Evolutionary conservation across 1,140 invertebrate genomes (phyloP).

Genomic region (Helicoverpa armigera): DNA sequence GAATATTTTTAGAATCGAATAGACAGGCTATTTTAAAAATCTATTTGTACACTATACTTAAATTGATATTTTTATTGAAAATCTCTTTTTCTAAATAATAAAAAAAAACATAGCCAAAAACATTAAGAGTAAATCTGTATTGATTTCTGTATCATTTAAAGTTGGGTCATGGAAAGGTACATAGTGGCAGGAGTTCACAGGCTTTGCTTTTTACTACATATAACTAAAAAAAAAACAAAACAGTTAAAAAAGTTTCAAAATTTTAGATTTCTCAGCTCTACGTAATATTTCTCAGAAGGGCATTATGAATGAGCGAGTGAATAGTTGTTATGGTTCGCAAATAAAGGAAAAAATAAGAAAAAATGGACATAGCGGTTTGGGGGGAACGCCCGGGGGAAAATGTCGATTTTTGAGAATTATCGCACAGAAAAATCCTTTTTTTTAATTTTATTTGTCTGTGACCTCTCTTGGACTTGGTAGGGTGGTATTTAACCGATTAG

Average conservation of each 20-base stretch:
- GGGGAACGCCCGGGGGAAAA: slow-evolving; percentile 20
- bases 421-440: slow-evolving; percentile 50
- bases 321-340: slow-evolving; percentile 7
- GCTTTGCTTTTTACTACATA: slow-evolving; percentile 21
- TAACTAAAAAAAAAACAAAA: slow-evolving; percentile 11
- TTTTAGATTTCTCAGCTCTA: neutral
- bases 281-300: slow-evolving; percentile 41
- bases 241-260: neutral
- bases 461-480: slow-evolving; percentile 53
- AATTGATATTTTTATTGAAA: slow-evolving; percentile 56
- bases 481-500: slow-evolving; percentile 49
- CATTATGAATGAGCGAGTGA: slow-evolving; percentile 29
- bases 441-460: slow-evolving; percentile 51
- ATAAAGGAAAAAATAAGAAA: slow-evolving; percentile 7
- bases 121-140: slow-evolving; percentile 61
- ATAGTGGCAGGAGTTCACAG: slow-evolving; percentile 58
- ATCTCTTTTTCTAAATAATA: slow-evolving; percentile 51
- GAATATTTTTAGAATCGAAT: slow-evolving; percentile 55
- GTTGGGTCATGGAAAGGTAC: slow-evolving; percentile 48
- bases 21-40: slow-evolving; percentile 58
- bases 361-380: slow-evolving; percentile 14
- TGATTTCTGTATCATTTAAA: slow-evolving; percentile 59
- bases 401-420: slow-evolving; percentile 51
- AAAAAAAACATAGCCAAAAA: slow-evolving; percentile 46
- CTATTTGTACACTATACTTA: slow-evolving; percentile 44